Evolutionary conservation across 2,888 invertebrate species (phyloP).

Genomic region (Thalpophila matura): DNA sequence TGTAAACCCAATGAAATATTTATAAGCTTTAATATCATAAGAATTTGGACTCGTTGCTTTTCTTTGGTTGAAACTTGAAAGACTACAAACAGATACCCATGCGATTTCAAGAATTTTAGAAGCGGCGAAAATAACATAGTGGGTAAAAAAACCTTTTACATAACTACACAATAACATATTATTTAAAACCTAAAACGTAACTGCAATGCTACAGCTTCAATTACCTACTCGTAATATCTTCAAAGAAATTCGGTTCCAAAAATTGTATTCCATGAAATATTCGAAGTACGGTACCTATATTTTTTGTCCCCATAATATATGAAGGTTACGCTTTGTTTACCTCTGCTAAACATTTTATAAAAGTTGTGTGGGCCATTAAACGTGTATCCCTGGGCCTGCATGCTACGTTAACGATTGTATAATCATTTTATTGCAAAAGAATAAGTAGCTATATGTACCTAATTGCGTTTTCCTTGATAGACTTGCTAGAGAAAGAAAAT

Average conservation of each 20-base stretch:
- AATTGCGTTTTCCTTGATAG: constrained; percentile 7
- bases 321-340: constrained; percentile 3
- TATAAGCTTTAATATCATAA: too few relatives aligned
- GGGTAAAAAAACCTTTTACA: not conserved
- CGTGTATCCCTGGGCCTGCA: constrained; percentile 18
- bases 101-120: not conserved
- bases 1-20: too few relatives aligned
- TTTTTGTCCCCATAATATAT: not conserved
- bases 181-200: too few relatives aligned
- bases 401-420: constrained; percentile 36
- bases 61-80: too few relatives aligned
- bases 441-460: constrained; percentile 27
- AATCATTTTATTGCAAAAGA: constrained; percentile 26
- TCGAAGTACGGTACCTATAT: not conserved
- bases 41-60: too few relatives aligned
- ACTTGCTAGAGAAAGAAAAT: constrained; percentile 2
- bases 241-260: too few relatives aligned
- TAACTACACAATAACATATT: not conserved
- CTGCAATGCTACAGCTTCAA: too few relatives aligned
- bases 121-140: not conserved
- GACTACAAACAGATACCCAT: too few relatives aligned
- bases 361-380: not conserved
- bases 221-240: too few relatives aligned
- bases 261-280: too few relatives aligned
- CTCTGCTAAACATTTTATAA: not conserved